These are phyloP conservation scores for Dinocampus coccinellae DNA, from an alignment of 2,888 invertebrate species.

Conservation along the genomic window DNA sequence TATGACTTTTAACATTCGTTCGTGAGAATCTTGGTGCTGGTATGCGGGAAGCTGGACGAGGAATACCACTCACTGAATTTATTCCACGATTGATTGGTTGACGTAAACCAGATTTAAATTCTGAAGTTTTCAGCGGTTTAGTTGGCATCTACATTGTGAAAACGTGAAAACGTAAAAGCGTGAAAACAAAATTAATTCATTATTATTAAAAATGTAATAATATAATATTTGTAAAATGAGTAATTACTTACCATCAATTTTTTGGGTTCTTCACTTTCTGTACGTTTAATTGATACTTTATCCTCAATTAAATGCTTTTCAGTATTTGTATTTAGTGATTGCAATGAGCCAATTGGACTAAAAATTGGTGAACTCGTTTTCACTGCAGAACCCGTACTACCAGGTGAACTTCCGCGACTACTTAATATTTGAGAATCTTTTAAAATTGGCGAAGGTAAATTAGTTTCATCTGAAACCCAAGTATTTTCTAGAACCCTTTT, in stretches of 20 bases:
- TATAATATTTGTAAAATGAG: not conserved
- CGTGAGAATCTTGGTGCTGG: constrained; percentile 58
- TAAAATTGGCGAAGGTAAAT: constrained; percentile 62
- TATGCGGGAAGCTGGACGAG: constrained; percentile 65
- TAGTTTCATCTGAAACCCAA: constrained; percentile 52
- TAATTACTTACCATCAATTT: constrained; percentile 30
- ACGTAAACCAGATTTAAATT: constrained; percentile 46
- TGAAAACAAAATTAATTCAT: not conserved
- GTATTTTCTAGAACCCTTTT: constrained; percentile 54
- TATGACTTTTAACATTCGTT: constrained; percentile 44
- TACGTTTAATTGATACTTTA: not conserved
- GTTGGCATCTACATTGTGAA: constrained; percentile 32
- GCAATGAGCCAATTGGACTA: constrained; percentile 53
- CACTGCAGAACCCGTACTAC: constrained; percentile 46
- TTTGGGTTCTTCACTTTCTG: constrained; percentile 26
- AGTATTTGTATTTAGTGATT: constrained; percentile 44
- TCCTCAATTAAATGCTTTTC: constrained; percentile 26
- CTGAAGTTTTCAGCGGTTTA: constrained; percentile 37
- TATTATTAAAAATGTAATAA: not conserved
- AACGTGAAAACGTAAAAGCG: not conserved
- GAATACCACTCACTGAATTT: constrained; percentile 61
- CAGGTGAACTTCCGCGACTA: constrained; percentile 45
- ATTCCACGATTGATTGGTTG: constrained; percentile 59
- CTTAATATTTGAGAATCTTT: constrained; percentile 50
- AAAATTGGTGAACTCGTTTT: constrained; percentile 62